Base-by-base conservation (phyloP, 1,140 invertebrate genomes). In the Periplaneta americana region DNA sequence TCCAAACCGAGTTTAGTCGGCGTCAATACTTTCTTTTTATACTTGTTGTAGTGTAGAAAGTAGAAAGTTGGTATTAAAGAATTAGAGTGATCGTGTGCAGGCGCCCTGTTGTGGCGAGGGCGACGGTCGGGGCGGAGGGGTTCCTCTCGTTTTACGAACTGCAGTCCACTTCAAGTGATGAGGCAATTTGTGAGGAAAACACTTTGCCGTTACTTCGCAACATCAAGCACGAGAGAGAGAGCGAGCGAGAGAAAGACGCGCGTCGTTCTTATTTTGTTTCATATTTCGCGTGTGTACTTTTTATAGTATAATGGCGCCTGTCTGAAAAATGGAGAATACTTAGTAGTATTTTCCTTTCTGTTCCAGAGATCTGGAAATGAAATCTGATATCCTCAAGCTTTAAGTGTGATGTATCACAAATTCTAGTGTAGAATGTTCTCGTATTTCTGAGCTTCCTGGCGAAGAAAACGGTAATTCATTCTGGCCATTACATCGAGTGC, bases 111-210 rank as follows among this genome's bases (percentile, higher is more conserved):
- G n/a, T 28, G 10, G 13, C 48, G 28, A 11, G 48, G 48, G 13
- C 48, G 39, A n/a, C n/a, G n/a, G n/a, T n/a, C n/a, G n/a, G n/a
- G 39, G 22, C 22, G 13, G 48, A 66, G 13, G 48, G 22, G 6
- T 66, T 66, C n/a, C 8, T 28, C 48, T 66, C 22, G 22, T 66
- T 28, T 66, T 28, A 66, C 48, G 48, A 66, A 66, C 48, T 66
- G 48, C 34, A 78, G 76, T 78, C 34, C 76, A 78, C 76, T 78
- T 78, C 35, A 31, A 11, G 76, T 78, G 76, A 78, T 78, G 35
- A 78, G 76, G 76, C 76, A 78, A 78, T 78, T 78, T 78, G 76
- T 35, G 76, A 10, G 28, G 76, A 78, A 39, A 78, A 78, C 48
- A 66, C 48, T 66, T 66, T n/a, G n/a, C 48, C 28, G 48, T 77